A percentile compares a stretch with the other conserved stretches of the same genome.
phyloP scores from a whole-genome alignment of 2,888 invertebrate genomes.

The Melipona beecheii region DNA sequence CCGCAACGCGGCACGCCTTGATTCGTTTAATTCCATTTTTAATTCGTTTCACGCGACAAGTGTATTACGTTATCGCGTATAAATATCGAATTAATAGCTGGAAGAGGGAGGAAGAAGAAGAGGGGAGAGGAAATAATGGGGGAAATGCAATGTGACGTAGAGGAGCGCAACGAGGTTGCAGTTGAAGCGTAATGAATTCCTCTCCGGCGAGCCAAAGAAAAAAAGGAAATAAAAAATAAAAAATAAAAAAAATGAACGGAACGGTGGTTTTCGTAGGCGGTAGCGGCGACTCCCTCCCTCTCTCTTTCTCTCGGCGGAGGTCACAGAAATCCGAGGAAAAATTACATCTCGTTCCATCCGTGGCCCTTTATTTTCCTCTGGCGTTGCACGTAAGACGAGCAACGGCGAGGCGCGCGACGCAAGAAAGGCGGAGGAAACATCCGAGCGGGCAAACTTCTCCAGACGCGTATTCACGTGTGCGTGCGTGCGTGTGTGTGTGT shows the following conservation, averaged over 20 bases:
- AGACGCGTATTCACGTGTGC: slow-evolving; percentile 38
- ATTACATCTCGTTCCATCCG: slow-evolving; percentile 41
- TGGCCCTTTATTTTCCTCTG: slow-evolving; percentile 29
- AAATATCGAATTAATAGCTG: slow-evolving; percentile 20
- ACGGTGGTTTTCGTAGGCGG: background rate
- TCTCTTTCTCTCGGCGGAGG: background rate
- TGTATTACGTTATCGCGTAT: background rate
- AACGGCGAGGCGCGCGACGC: background rate
- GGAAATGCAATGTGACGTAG: background rate
- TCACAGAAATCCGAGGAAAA: slow-evolving; percentile 35
- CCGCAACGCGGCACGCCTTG: slow-evolving; percentile 7
- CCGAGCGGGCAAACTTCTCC: slow-evolving; percentile 30
- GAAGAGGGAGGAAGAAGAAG: background rate
- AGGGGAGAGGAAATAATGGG: background rate
- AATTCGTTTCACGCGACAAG: background rate
- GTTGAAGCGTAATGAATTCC: slow-evolving; percentile 26
- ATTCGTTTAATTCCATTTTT: slow-evolving; percentile 25
- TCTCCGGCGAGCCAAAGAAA: background rate
- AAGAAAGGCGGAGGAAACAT: slow-evolving; percentile 6
- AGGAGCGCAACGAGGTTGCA: background rate
- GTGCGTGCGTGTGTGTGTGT: too few species aligned
- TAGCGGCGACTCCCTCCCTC: background rate
- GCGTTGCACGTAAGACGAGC: slow-evolving; percentile 13
- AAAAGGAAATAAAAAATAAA: too few species aligned
- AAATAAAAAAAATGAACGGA: background rate